These are phyloP conservation scores for Chunga burmeisteri DNA, from an alignment of 2,113 vertebrate species.

Conservation along the genomic window DNA sequence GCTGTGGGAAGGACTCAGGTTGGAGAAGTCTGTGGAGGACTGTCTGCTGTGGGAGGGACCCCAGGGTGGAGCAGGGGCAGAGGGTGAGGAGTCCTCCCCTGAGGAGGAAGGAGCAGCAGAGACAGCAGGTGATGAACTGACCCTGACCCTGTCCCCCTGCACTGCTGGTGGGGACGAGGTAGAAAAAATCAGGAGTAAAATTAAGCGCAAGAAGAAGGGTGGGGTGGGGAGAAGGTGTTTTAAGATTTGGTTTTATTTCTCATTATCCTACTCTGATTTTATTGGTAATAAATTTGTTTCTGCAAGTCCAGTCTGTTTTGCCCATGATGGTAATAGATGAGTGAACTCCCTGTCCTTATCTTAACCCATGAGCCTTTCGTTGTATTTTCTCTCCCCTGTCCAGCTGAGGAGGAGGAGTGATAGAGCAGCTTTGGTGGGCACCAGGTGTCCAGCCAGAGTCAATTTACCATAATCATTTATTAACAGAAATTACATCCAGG, in stretches of 20 bases:
- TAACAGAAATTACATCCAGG: background rate
- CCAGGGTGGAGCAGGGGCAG: background rate
- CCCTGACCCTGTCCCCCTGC: background rate
- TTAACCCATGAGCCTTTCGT: rapidly evolving
- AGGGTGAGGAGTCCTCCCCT: background rate
- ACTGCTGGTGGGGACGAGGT: background rate
- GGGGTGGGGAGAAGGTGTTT: background rate
- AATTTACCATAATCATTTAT: background rate
- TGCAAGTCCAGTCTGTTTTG: background rate
- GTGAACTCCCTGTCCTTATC: background rate
- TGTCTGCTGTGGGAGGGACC: background rate
- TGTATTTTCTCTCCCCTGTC: background rate
- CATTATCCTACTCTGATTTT: background rate
- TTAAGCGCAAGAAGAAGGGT: background rate
- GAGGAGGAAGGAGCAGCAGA: background rate
- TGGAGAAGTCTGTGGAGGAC: no score
- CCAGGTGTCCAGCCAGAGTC: background rate
- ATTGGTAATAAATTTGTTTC: background rate
- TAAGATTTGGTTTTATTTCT: background rate
- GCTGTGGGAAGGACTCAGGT: no score
- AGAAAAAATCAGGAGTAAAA: background rate
- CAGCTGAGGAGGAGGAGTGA: background rate
- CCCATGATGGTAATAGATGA: background rate
- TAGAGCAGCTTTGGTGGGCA: background rate
- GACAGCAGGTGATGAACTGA: background rate